A percentile compares a stretch with the other conserved stretches of the same genome.
Evolutionary conservation across 2,797 vertebrate species (phyloP).

Genomic region (Microctenopoma lineatum): DNA sequence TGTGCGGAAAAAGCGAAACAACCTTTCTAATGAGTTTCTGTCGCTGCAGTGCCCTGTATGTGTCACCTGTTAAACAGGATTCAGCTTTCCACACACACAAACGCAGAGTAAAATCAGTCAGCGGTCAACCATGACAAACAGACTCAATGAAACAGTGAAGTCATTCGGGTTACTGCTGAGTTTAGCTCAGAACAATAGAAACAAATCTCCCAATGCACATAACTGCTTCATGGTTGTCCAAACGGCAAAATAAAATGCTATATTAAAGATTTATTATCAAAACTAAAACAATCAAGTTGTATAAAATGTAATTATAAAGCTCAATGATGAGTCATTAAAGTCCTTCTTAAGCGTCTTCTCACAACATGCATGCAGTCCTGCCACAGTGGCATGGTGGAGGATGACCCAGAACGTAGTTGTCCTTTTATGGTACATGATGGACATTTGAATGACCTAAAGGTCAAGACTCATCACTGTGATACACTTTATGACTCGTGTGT

Average conservation of each 20-base stretch:
- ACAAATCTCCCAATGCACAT: no score
- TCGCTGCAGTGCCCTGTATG: no score
- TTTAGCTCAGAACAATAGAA: no score
- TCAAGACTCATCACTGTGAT: conserved; percentile 27
- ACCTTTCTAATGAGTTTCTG: no score
- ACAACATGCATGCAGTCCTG: neutral
- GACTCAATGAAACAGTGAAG: no score
- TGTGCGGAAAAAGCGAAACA: no score
- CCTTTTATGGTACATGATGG: conserved; percentile 16
- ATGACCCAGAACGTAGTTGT: neutral
- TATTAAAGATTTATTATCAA: conserved; percentile 3
- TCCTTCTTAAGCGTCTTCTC: conserved; percentile 14
- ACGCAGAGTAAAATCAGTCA: no score
- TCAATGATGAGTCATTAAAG: conserved; percentile 16
- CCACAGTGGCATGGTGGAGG: neutral
- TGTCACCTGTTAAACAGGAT: no score
- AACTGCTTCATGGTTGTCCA: neutral
- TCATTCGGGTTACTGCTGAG: no score
- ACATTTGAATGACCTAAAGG: conserved; percentile 26
- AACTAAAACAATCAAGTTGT: conserved; percentile 7
- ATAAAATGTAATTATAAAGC: conserved; percentile 5
- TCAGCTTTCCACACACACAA: no score
- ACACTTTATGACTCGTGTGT: conserved; percentile 17
- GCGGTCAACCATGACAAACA: no score
- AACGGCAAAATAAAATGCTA: neutral